Base-by-base conservation (phyloP, 2,797 vertebrate genomes). In the Moxostoma hubbsi region DNA sequence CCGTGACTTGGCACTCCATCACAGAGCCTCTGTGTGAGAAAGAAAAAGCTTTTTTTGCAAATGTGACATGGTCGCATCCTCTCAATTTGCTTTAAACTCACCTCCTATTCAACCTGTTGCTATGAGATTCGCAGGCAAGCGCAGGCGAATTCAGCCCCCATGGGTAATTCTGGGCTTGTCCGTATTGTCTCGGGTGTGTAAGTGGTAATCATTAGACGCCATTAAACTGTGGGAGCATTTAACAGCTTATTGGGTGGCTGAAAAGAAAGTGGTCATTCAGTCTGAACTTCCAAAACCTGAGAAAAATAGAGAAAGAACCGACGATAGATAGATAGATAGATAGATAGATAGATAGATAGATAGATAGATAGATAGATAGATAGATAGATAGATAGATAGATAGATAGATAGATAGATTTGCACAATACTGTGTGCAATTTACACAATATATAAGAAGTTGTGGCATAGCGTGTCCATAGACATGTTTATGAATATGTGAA, bases 161-260 rank as follows among this genome's bases (percentile, higher is more conserved):
- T 53, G 66, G 77, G 80, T 75, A 55, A 79, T 76, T 73, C 71
- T 11, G 61, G 75, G 63, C 75, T 79, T 77, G 85, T 84, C 77
- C 58, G 75, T 58, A 84, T 87, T 87, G 84, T 87, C 76, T 66
- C 6, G 11, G 59, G 51, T 74, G 85, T 85, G 85, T 87, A 84
- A 87, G 84, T 82, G 85, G 85, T 87, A 87, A 87, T 87, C 85
- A 87, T 87, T 87, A 87, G 84, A 87, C 82, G 59, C 84, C 82
- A 79, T 87, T 85, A 85, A 87, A 85, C 65, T 78, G 84, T 62
- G 24, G 85, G 85, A 72, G 82, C 72, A 62, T 86, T 86, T 85
- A 85, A 84, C 84, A 81, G 77, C 84, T 82, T 85, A 71, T 82
- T 70, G 85, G 82, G 80, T 46, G 73, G 50, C 78, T 86, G 78